Evolutionary conservation across 2,113 vertebrate species (phyloP), one percentile per base, ranked within the genome.

Genomic region (Mormyrus iriodes): DNA sequence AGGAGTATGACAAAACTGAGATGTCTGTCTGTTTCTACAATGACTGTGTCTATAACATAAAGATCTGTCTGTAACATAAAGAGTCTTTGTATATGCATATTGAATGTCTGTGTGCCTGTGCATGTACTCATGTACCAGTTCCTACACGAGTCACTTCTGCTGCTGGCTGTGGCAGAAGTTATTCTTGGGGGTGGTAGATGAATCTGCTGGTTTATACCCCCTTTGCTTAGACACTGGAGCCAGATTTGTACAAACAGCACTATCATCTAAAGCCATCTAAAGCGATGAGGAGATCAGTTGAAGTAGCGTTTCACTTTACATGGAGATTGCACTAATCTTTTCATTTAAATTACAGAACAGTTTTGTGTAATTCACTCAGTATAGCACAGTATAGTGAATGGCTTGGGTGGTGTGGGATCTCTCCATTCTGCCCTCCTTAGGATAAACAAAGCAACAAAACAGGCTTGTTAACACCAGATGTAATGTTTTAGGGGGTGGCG

Each of bases 401-500:
- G n/a, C 9, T 9, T 12, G 13, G 58, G 3, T 24, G 7, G 9
- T 65, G 58, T 65, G 58, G 9, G 24, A 65, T 27, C 58, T 65
- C 58, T n/a, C 61, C 61, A 31, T 69, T 31, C 61, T 69, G 61
- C 61, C n/a, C 61, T 69, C n/a, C 61, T 69, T 27, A 52, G 88
- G 39, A 2, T 91, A 48, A 85, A 73, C 0, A 46, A 44, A 49
- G 35, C 44, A 89, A 88, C 84, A 13, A 31, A 3, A 90, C 88
- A 86, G 44, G 31, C 44, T 44, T 89, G 88, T 73, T 24, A 42
- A 51, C 87, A 89, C 86, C 86, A 90, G 90, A 93, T 92, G 90
- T 85, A 46, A 49, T 88, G 89, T 84, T 8, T 42, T 84, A 35
- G 58, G 46, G 69, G 86, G 39, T 61, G 35, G 91, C 61, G 39